Percentiles rank a stretch among this genome's conserved stretches.
These are phyloP conservation scores for Lepilemur ruficaudatus DNA, from an alignment of 2,797 vertebrate genomes.

Conservation along the genomic window DNA sequence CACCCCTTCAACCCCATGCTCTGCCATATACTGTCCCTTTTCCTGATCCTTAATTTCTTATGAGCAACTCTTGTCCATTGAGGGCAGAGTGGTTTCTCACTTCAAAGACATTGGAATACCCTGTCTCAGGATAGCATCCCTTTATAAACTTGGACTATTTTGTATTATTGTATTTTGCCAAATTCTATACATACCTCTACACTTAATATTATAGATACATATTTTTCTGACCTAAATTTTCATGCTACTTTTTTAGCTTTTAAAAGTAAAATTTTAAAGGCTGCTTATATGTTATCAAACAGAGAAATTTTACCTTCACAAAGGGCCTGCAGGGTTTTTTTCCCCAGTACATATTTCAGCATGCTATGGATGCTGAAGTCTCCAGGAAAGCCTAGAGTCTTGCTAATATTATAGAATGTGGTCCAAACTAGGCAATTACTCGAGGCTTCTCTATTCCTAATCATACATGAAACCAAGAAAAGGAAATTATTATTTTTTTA, in stretches of 20 bases:
- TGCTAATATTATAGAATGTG: background rate
- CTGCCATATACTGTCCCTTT: background rate
- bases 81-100: background rate
- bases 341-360: background rate
- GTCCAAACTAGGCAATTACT: background rate
- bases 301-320: background rate
- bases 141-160: background rate
- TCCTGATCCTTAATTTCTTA: background rate
- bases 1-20: background rate
- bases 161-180: background rate
- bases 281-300: background rate
- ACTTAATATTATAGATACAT: background rate
- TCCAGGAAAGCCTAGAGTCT: background rate
- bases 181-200: background rate
- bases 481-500: background rate
- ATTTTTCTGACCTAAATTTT: background rate
- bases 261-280: background rate
- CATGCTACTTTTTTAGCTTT: background rate
- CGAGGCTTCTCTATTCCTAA: background rate
- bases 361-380: background rate
- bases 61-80: background rate
- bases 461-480: conserved; percentile 14
- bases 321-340: background rate
- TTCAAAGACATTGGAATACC: background rate
- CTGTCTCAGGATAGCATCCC: background rate